A percentile compares a stretch with the other conserved stretches of the same genome.
These are phyloP conservation scores for Apamea sordens DNA, from an alignment of 2,888 invertebrate genomes.

Conservation along the genomic window DNA sequence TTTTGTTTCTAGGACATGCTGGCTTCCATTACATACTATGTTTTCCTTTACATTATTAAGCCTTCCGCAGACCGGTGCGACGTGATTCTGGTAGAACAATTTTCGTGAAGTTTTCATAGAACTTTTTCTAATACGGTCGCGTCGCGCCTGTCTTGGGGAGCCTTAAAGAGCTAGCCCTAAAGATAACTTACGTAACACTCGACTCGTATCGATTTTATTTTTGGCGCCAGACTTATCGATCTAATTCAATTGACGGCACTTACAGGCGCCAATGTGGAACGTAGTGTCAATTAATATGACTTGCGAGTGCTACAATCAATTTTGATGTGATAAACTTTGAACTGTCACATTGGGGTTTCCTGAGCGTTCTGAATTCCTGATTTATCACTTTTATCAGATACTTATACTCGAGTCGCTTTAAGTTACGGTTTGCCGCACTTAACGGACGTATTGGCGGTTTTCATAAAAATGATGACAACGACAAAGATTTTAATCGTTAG, in stretches of 20 bases:
- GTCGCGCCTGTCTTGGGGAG: too few species aligned
- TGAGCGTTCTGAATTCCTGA: background rate
- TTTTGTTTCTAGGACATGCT: background rate
- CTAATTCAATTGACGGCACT: conserved; percentile 38
- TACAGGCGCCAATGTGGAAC: conserved; percentile 20
- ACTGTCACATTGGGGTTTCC: background rate
- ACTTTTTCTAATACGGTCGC: too few species aligned
- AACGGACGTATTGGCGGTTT: too few species aligned
- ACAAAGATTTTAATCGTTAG: too few species aligned
- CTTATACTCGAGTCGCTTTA: background rate
- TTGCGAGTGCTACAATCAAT: conserved; percentile 17
- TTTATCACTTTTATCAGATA: background rate
- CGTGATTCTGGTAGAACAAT: too few species aligned
- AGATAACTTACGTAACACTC: background rate
- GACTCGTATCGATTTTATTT: conserved; percentile 24
- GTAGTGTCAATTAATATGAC: conserved; percentile 46
- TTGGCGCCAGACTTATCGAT: conserved; percentile 35
- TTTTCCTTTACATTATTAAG: background rate
- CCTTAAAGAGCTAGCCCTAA: too few species aligned
- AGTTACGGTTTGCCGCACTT: too few species aligned
- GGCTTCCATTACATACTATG: background rate
- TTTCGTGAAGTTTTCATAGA: too few species aligned
- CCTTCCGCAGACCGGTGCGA: too few species aligned
- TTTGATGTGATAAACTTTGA: conserved; percentile 8
- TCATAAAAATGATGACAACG: too few species aligned